These are phyloP conservation scores for Piprites chloris DNA, from an alignment of 2,113 vertebrate species.

Conservation along the genomic window DNA sequence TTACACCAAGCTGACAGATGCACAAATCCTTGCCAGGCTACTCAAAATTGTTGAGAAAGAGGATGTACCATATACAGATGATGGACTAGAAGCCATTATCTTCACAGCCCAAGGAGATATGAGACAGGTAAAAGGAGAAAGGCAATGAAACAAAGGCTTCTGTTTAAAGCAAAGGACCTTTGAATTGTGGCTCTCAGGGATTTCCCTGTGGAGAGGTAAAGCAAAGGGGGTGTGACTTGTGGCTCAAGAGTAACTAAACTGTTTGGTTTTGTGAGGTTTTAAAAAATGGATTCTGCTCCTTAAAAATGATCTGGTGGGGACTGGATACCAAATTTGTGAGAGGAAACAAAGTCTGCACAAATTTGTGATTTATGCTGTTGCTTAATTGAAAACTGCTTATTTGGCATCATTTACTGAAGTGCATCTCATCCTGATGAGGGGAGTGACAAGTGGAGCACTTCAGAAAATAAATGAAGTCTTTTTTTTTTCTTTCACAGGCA, in stretches of 20 bases:
- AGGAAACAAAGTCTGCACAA: not conserved
- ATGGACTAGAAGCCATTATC: conserved; percentile 94
- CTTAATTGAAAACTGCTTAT: not conserved
- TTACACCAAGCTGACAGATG: conserved; percentile 91
- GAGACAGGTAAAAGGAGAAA: conserved; percentile 85
- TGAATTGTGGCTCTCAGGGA: not conserved
- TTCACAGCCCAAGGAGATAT: conserved; percentile 98
- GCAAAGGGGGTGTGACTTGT: not conserved
- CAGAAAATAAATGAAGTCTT: not conserved
- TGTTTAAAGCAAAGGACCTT: not conserved
- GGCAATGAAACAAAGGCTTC: not conserved
- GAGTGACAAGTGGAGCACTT: not conserved
- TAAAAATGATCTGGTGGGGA: not conserved
- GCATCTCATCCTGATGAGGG: not conserved
- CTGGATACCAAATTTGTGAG: not conserved
- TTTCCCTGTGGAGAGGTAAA: not conserved
- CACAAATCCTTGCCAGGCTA: conserved; percentile 87
- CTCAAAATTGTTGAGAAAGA: conserved; percentile 88
- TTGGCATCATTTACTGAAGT: not conserved
- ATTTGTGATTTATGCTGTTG: not conserved
- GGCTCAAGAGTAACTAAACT: not conserved
- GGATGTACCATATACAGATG: conserved; percentile 80
- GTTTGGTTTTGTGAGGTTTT: not conserved
- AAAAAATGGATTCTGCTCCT: not conserved
- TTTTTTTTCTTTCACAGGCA: conserved; percentile 74